phyloP scores from a whole-genome alignment of 2,797 vertebrate genomes.

The Meriones psammophilus region DNA sequence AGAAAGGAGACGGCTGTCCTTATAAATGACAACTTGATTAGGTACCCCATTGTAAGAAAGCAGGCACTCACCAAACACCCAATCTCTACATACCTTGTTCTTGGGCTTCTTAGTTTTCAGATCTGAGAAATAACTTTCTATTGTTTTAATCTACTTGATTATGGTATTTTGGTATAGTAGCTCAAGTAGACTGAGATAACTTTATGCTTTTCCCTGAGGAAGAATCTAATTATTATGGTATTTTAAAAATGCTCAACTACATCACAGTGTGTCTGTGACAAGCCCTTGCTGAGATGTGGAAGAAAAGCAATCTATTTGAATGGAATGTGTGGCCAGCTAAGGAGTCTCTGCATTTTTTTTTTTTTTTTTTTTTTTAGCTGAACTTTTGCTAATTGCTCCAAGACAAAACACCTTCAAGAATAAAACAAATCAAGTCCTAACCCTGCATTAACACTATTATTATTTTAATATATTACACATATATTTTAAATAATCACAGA shows the following conservation, averaged over 20 bases:
- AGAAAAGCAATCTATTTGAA: background rate
- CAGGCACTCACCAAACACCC: too few species aligned
- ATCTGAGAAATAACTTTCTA: background rate
- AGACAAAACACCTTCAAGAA: background rate
- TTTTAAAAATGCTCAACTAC: background rate
- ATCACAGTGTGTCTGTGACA: background rate
- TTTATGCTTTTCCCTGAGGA: constrained; percentile 7
- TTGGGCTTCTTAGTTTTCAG: background rate
- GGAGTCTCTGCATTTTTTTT: background rate
- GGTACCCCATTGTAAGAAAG: background rate
- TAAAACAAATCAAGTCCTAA: background rate
- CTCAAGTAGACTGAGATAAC: background rate
- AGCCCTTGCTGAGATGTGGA: background rate
- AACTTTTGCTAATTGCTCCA: constrained; percentile 2
- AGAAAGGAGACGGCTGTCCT: background rate
- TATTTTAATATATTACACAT: too few species aligned
- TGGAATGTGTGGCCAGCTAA: background rate
- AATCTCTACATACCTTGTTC: background rate
- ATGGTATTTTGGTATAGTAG: background rate
- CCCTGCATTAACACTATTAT: background rate
- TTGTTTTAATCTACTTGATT: background rate
- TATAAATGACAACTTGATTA: too few species aligned
- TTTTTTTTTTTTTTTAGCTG: background rate
- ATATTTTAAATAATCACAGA: background rate
- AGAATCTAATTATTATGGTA: background rate